A percentile compares a stretch with the other conserved stretches of the same genome.
phyloP scores from a whole-genome alignment of 2,888 invertebrate genomes.

The Bombylius major region DNA sequence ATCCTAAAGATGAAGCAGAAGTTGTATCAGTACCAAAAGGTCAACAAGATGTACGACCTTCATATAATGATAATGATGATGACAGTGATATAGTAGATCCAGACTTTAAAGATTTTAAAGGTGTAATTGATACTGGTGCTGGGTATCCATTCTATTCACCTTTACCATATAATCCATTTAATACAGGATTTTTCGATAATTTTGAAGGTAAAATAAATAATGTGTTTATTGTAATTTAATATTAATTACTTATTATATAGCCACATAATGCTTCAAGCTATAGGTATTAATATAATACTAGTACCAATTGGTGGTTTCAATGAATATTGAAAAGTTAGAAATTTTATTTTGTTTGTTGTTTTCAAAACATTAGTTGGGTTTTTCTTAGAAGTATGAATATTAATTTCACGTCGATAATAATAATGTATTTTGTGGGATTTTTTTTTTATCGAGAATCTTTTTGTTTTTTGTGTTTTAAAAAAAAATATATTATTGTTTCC shows the following conservation, averaged over 20 bases:
- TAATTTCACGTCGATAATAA: no score
- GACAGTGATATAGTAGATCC: conserved; percentile 18
- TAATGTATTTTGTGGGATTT: no score
- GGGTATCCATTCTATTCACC: conserved; percentile 30
- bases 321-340: no score
- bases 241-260: background rate
- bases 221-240: conserved; percentile 11
- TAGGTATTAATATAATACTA: no score
- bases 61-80: conserved; percentile 9
- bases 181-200: conserved; percentile 29
- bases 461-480: no score
- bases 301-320: no score
- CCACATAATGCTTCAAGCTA: no score
- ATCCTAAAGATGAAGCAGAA: conserved; percentile 14
- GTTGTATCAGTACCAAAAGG: conserved; percentile 12
- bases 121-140: conserved; percentile 31
- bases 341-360: no score
- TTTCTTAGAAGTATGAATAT: no score
- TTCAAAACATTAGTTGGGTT: no score
- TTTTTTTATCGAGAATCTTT: no score
- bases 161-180: conserved; percentile 22
- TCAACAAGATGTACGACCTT: conserved; percentile 3
- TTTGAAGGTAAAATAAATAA: conserved; percentile 28
- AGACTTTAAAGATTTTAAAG: conserved; percentile 28
- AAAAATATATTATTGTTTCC: no score